Percentiles rank a stretch among this genome's conserved stretches.
These are phyloP conservation scores for Scarus forsteni DNA, from an alignment of 2,797 vertebrate species.

Conservation along the genomic window DNA sequence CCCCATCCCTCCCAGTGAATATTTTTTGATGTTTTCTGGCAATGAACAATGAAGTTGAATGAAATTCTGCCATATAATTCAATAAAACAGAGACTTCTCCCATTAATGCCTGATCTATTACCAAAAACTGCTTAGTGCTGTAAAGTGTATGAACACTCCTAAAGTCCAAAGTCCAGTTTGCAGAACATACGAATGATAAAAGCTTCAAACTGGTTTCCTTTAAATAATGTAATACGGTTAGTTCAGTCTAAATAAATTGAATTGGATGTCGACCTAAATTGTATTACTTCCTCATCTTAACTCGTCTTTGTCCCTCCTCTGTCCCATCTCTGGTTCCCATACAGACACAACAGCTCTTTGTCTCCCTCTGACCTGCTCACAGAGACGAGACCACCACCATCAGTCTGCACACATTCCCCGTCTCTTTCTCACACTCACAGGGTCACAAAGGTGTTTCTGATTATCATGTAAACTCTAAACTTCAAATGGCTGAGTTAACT, in stretches of 20 bases:
- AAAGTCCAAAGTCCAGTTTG: too few species aligned
- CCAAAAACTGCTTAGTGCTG: too few species aligned
- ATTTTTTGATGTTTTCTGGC: too few species aligned
- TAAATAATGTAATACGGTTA: not conserved
- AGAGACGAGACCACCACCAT: slow-evolving; percentile 54
- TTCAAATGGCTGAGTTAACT: slow-evolving; percentile 10
- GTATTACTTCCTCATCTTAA: slow-evolving; percentile 34
- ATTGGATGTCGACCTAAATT: not conserved
- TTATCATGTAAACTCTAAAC: slow-evolving; percentile 35
- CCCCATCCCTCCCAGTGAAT: too few species aligned
- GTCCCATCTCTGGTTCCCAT: slow-evolving; percentile 63
- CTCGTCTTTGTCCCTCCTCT: slow-evolving; percentile 46
- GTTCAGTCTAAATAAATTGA: not conserved
- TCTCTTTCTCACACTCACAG: slow-evolving; percentile 7
- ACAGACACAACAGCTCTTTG: slow-evolving; percentile 76
- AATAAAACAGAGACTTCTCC: too few species aligned
- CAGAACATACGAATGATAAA: too few species aligned
- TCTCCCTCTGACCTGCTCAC: slow-evolving; percentile 63
- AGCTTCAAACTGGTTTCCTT: too few species aligned
- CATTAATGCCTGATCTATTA: too few species aligned
- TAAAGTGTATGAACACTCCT: too few species aligned
- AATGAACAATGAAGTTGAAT: too few species aligned
- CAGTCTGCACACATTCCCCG: slow-evolving; percentile 48
- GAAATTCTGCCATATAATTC: too few species aligned
- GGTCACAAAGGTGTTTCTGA: slow-evolving; percentile 8